These are phyloP conservation scores for Sebastes baramenuke DNA, from an alignment of 2,797 vertebrate genomes.

Conservation along the genomic window DNA sequence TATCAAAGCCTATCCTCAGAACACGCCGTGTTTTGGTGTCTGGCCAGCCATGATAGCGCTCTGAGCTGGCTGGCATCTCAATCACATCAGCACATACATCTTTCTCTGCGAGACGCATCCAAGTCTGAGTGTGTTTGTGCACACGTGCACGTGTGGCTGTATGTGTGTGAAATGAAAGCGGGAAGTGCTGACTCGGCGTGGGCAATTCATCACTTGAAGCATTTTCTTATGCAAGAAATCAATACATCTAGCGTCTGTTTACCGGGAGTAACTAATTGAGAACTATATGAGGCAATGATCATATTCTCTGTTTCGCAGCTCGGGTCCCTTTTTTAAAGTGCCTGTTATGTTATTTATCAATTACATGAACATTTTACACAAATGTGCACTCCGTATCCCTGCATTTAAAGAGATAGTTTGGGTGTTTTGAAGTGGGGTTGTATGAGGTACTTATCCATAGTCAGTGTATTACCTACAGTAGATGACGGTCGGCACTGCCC, in stretches of 20 bases:
- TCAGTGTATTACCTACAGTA: not conserved
- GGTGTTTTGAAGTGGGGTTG: not conserved
- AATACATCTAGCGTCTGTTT: slow-evolving; percentile 5
- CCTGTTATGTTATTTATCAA: not conserved
- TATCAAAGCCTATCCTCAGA: slow-evolving; percentile 24
- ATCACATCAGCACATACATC: slow-evolving; percentile 35
- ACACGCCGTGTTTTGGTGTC: slow-evolving; percentile 24
- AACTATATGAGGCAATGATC: not conserved
- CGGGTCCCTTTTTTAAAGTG: not conserved
- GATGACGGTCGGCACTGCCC: too few species aligned
- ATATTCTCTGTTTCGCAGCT: slow-evolving; percentile 1
- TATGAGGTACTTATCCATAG: not conserved
- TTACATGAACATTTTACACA: not conserved
- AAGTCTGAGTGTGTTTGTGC: slow-evolving; percentile 23
- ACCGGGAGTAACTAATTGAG: not conserved
- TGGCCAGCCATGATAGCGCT: slow-evolving; percentile 26
- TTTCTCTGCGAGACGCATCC: slow-evolving; percentile 17
- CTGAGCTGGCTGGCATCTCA: slow-evolving; percentile 40
- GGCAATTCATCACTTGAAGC: slow-evolving; percentile 54
- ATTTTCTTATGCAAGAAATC: slow-evolving; percentile 35
- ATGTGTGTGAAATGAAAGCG: slow-evolving; percentile 38
- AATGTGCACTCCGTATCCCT: not conserved
- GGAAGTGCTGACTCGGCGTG: slow-evolving; percentile 56
- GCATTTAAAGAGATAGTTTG: not conserved
- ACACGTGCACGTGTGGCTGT: not conserved